Conservation (phyloP, 2,888 invertebrate genomes). For the Drosophila macrothrix region DNA sequence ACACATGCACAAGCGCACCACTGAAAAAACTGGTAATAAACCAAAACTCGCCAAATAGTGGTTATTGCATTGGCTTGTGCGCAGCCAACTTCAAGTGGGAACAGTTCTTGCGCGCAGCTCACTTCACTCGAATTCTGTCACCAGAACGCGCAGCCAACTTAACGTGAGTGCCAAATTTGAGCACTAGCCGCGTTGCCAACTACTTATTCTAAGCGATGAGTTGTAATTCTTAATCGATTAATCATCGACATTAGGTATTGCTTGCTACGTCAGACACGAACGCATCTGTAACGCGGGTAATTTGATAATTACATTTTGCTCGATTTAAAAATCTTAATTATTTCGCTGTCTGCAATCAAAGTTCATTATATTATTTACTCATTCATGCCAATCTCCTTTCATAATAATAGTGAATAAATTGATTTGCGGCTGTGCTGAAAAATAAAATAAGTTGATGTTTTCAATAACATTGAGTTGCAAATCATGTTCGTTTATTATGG, state of each 20-base stretch:
- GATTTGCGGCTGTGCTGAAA: background rate
- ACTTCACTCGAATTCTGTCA: conserved; percentile 11
- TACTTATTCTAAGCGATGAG: background rate
- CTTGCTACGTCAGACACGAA: background rate
- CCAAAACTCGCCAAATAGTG: conserved; percentile 29
- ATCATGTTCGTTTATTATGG: background rate
- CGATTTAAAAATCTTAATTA: background rate
- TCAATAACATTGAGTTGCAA: background rate
- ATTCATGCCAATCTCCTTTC: background rate
- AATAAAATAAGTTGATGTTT: background rate
- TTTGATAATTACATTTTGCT: background rate
- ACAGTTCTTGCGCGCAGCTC: conserved; percentile 14
- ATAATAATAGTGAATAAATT: background rate
- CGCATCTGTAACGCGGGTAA: background rate
- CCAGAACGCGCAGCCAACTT: conserved; percentile 17
- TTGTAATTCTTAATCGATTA: background rate
- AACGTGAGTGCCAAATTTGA: conserved; percentile 1
- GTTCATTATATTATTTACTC: background rate
- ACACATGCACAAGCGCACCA: background rate
- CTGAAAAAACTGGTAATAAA: conserved; percentile 26
- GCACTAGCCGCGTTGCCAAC: conserved; percentile 46
- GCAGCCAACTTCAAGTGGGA: conserved; percentile 45
- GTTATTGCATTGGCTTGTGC: conserved; percentile 2
- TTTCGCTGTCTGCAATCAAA: too few relatives aligned
- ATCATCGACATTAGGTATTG: background rate